Base-by-base conservation (phyloP, 2,888 invertebrate genomes). In the Agrotis ipsilon region DNA sequence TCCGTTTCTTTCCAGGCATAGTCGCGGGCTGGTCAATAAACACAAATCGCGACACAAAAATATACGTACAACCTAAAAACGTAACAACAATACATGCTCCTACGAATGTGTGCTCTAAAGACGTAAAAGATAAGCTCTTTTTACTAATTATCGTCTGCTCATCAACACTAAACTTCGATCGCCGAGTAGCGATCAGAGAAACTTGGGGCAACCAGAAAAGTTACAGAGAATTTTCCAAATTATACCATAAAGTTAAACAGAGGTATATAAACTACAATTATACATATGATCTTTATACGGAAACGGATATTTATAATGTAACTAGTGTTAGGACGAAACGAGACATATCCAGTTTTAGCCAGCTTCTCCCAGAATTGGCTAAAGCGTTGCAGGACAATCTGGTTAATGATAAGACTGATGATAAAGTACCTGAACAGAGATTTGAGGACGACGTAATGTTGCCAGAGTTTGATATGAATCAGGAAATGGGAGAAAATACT, bases 121-220 rank as follows among this genome's bases (percentile, higher is more conserved):
- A 83, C 24, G 85, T 85, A 27, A 91, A 89, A 64, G 90, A 92
- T 64, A 92, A 93, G 87, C 87, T 97, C 1, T 97, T 97, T 86
- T 91, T 98, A 27, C 93, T 98, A 9, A 97, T 98, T 74, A 96
- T 98, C 27, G 97, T 98, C 0, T 98, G 98, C 87, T 98, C 98
- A 0, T 97, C 98, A 0, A 97, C 98, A 0, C 90, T 92, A 0
- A 97, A 98, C 91, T 97, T 97, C 81, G 97, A 97, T 46, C 96
- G 97, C 52, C 96, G 98, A 58, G 84, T 91, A 52, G 97, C 97
- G 0, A 97, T 98, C 62, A 92, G 98, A 75, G 96, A 97, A 72
- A 98, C 98, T 0, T 98, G 98, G 98, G 98, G 97, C 0, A 96
- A 94, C 68, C 92, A 95, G 57, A 90, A 87, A 18, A 94, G 92